phyloP scores from a whole-genome alignment of 2,113 vertebrate genomes.

The Datnioides undecimradiatus region DNA sequence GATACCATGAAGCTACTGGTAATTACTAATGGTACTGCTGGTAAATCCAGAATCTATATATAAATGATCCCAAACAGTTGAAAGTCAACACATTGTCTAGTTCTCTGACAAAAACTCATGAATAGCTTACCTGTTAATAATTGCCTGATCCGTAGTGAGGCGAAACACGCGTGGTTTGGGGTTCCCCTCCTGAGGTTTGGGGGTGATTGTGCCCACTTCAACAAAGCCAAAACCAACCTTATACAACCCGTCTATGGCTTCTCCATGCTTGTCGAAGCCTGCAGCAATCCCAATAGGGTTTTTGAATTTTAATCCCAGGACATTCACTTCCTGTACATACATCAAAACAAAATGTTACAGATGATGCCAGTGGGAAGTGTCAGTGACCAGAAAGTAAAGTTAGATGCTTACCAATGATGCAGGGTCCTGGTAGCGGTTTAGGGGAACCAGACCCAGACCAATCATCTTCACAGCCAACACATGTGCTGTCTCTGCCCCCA shows the following conservation, averaged over 20 bases:
- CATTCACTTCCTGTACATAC: conserved; percentile 86
- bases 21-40: no score
- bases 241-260: conserved; percentile 93
- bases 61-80: no score
- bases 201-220: conserved; percentile 95
- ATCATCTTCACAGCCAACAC: conserved; percentile 83
- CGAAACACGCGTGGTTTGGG: conserved; percentile 93
- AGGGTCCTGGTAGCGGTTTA: conserved; percentile 83
- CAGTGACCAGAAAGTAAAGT: not conserved
- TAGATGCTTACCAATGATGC: conserved; percentile 83
- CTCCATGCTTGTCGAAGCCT: conserved; percentile 95
- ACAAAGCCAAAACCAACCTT: conserved; percentile 96
- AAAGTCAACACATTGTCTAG: not conserved
- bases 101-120: not conserved
- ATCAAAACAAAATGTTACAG: not conserved
- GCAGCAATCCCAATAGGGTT: conserved; percentile 95
- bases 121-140: conserved; percentile 92
- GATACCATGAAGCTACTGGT: no score
- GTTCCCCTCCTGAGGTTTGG: conserved; percentile 94
- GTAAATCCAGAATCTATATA: no score
- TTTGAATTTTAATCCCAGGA: conserved; percentile 89
- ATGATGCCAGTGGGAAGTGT: no score
- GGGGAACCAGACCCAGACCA: conserved; percentile 85
- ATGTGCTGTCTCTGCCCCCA: conserved; percentile 89
- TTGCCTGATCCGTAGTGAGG: conserved; percentile 86